These are phyloP conservation scores for Cassiopea andromeda DNA, from an alignment of 30 jellyfish, hydroid and myxozoan species.

Conservation along the genomic window DNA sequence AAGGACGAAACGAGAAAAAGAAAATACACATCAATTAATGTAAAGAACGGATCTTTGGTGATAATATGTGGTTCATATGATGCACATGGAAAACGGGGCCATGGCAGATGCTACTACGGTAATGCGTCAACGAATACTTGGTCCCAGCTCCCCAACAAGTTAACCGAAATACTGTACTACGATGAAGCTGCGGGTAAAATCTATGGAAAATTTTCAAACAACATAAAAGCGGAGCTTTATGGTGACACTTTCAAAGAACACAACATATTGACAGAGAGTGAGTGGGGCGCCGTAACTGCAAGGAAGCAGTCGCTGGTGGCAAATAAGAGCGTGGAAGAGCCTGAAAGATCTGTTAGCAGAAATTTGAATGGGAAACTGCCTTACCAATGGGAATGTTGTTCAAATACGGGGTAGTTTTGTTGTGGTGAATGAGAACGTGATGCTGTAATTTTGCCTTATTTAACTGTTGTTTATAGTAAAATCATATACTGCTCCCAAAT, in stretches of 20 bases:
- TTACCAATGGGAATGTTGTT: conserved; percentile 18
- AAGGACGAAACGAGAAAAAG: not conserved
- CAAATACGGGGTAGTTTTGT: not conserved
- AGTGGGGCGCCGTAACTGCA: conserved; percentile 28
- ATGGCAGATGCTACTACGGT: conserved; percentile 15
- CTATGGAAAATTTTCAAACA: not conserved
- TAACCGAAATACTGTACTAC: conserved; percentile 6
- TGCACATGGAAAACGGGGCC: not conserved
- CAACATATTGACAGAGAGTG: conserved; percentile 4
- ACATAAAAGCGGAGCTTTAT: conserved; percentile 3
- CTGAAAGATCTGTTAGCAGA: not conserved
- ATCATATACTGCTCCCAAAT: too few species aligned
- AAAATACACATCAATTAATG: conserved; percentile 8
- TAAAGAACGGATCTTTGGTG: not conserved
- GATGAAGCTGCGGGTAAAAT: conserved; percentile 11
- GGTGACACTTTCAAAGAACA: conserved; percentile 34
- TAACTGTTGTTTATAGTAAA: not conserved
- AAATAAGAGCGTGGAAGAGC: not conserved
- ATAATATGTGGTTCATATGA: conserved; percentile 25
- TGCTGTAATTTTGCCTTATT: not conserved
- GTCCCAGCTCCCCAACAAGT: conserved; percentile 2
- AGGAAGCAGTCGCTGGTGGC: not conserved
- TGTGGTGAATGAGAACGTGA: not conserved
- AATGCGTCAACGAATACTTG: conserved; percentile 29
- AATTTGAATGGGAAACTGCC: not conserved